Evolutionary conservation across 2,113 vertebrate genomes (phyloP).

Genomic region (Rhinogobius similis): DNA sequence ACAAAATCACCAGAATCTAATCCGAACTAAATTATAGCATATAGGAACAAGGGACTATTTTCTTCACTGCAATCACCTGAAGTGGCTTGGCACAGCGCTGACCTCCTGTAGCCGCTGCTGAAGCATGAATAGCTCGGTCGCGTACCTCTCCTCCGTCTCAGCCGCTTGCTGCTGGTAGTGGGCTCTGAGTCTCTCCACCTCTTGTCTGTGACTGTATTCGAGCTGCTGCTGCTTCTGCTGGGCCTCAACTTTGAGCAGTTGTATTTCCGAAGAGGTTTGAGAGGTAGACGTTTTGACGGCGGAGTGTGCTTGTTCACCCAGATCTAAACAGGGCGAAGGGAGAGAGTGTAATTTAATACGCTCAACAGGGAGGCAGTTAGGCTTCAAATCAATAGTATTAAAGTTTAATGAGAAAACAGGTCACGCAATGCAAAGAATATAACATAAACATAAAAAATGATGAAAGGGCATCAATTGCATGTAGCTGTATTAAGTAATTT

Average conservation of each 20-base stretch:
- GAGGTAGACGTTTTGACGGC: slow-evolving; percentile 29
- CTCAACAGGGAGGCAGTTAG: slow-evolving; percentile 4
- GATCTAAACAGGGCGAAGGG: slow-evolving; percentile 19
- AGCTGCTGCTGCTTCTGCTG: slow-evolving; percentile 69
- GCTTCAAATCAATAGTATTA: slow-evolving; percentile 13
- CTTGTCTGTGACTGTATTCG: slow-evolving; percentile 80
- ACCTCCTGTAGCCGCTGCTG: slow-evolving; percentile 78
- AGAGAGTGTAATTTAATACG: slow-evolving; percentile 11
- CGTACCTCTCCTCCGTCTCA: slow-evolving; percentile 80
- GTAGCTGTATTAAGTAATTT: too few species aligned
- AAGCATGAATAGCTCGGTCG: slow-evolving; percentile 77
- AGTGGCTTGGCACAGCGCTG: slow-evolving; percentile 44
- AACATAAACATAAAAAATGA: not conserved
- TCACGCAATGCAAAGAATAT: slow-evolving; percentile 11
- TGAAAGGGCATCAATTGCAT: too few species aligned
- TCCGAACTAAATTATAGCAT: not conserved
- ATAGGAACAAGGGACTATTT: not conserved
- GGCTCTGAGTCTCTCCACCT: slow-evolving; percentile 77
- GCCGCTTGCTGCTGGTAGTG: slow-evolving; percentile 82
- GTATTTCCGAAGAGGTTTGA: slow-evolving; percentile 38
- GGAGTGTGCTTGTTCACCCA: slow-evolving; percentile 17
- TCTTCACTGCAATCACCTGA: slow-evolving; percentile 76
- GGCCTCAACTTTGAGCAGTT: slow-evolving; percentile 73
- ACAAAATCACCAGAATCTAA: not conserved
- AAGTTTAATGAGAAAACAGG: slow-evolving; percentile 13